Conservation (phyloP, 2,113 vertebrate species). For the Petaurus breviceps region DNA sequence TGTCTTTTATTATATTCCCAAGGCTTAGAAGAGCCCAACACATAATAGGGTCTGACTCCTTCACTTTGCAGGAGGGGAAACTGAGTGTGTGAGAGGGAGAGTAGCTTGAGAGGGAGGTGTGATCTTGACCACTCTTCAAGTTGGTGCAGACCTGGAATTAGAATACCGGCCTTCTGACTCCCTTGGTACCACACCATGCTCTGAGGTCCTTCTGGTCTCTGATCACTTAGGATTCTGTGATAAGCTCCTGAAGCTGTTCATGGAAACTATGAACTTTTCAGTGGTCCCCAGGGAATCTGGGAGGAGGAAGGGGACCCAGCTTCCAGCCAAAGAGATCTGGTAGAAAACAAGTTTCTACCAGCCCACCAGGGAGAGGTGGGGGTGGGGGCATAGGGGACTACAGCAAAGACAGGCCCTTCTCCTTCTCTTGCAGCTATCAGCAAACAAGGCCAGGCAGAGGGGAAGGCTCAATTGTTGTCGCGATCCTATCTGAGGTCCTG, state of each 20-base stretch:
- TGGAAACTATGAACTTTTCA: not conserved
- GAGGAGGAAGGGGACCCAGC: not conserved
- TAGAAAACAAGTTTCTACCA: not conserved
- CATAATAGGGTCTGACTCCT: not conserved
- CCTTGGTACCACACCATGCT: not conserved
- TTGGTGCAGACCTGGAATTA: not conserved
- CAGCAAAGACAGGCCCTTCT: slow-evolving; percentile 38
- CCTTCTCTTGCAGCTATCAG: slow-evolving; percentile 17
- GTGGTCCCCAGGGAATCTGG: not conserved
- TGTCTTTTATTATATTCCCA: not conserved
- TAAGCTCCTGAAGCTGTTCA: not conserved
- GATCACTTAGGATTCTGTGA: not conserved
- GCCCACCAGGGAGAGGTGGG: not conserved
- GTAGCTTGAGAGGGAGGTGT: not conserved
- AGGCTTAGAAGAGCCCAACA: not conserved
- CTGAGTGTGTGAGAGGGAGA: too few relatives aligned
- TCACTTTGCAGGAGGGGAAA: not conserved
- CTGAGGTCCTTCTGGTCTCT: not conserved
- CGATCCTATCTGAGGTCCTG: slow-evolving; percentile 45
- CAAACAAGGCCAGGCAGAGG: slow-evolving; percentile 37
- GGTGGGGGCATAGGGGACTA: slow-evolving; percentile 1
- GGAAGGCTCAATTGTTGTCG: not conserved
- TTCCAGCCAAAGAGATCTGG: not conserved
- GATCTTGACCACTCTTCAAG: not conserved
- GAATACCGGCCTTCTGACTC: not conserved